Evolutionary conservation across 2,113 vertebrate genomes (phyloP).

Genomic region (Seriola dumerili): DNA sequence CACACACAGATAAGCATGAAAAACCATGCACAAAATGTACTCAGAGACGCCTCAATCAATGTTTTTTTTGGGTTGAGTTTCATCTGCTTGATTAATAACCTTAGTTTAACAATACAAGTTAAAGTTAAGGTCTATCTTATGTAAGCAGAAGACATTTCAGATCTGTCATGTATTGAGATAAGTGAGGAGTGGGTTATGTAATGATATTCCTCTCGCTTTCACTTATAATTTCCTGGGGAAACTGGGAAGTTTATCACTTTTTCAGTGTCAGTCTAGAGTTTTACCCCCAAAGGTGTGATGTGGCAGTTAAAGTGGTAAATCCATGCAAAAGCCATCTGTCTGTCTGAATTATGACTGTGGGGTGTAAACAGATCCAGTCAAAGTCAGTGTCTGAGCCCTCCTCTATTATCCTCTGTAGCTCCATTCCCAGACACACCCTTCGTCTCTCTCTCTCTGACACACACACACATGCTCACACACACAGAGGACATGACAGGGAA

Average conservation of each 20-base stretch:
- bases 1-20: background rate
- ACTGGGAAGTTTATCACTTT: background rate
- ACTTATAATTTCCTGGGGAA: background rate
- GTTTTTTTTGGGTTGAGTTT: background rate
- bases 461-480: background rate
- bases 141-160: background rate
- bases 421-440: slow-evolving; percentile 78
- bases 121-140: background rate
- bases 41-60: background rate
- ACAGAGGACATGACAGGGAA: background rate
- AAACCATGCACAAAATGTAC: background rate
- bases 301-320: slow-evolving; percentile 32
- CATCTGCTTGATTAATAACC: background rate
- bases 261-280: slow-evolving; percentile 1
- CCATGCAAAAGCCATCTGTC: slow-evolving; percentile 33
- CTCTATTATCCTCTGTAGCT: slow-evolving; percentile 64
- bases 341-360: slow-evolving; percentile 64
- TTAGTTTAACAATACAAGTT: background rate
- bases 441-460: background rate
- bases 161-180: background rate
- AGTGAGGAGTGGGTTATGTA: background rate
- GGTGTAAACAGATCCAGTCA: slow-evolving; percentile 75
- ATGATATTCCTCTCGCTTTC: slow-evolving; percentile 12
- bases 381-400: slow-evolving; percentile 56
- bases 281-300: slow-evolving; percentile 33